Evolutionary conservation across 2,797 vertebrate genomes (phyloP).

Genomic region (Leptatherina wallacei): DNA sequence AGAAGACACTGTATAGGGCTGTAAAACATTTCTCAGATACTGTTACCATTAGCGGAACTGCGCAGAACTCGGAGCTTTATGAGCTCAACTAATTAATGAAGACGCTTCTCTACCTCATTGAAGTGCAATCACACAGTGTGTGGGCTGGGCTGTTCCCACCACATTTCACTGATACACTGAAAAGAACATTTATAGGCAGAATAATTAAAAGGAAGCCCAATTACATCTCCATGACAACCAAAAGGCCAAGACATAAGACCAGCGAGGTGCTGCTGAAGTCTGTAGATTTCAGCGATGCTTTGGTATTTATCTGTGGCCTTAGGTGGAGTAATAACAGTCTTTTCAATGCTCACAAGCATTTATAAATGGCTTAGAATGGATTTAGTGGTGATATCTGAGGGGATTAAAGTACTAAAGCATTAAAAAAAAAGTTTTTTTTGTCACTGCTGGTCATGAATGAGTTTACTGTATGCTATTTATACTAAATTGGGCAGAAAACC

Average conservation of each 20-base stretch:
- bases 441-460: not conserved
- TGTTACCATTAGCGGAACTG: not conserved
- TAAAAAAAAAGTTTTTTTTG: not conserved
- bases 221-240: conserved; percentile 73
- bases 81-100: conserved; percentile 45
- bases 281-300: conserved; percentile 27
- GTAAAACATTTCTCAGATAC: not conserved
- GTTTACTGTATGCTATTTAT: conserved; percentile 4
- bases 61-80: conserved; percentile 12
- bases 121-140: conserved; percentile 59
- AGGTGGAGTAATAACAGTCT: too few species aligned
- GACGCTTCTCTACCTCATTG: conserved; percentile 55
- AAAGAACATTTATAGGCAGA: conserved; percentile 66
- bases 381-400: not conserved
- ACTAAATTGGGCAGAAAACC: not conserved
- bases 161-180: conserved; percentile 66
- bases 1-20: not conserved
- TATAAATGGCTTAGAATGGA: conserved; percentile 15
- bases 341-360: not conserved
- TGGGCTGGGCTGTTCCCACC: conserved; percentile 62
- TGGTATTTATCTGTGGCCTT: conserved; percentile 23
- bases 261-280: conserved; percentile 34
- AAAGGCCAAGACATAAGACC: conserved; percentile 51
- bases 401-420: not conserved
- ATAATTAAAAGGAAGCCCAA: conserved; percentile 67